Base-by-base conservation (phyloP, 35 echinoderm and acorn worm species). In the Apostichopus parvimensis region DNA sequence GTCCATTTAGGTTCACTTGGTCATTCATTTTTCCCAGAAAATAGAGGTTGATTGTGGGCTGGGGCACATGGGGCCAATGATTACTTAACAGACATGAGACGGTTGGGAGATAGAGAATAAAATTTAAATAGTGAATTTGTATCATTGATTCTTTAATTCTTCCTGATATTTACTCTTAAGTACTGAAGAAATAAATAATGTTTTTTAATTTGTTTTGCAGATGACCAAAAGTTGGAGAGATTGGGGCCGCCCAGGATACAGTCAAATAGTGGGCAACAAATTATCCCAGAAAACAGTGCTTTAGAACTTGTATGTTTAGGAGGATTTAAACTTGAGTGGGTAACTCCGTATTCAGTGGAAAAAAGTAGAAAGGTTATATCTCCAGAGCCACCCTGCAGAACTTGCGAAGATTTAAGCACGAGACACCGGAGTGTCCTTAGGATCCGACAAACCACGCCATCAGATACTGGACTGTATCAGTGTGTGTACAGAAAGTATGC, bases 261-360 rank as follows among this genome's bases (percentile, higher is more conserved):
- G 22, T 21, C 86, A 45, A 22, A 88, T 4, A 57, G 79, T 18
- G 14, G 79, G 6, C 4, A 6, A 21, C 55, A 84, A n/a, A 34
- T 88, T 34, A 64, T 88, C n/a, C 20, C 90, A 14, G 92, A 96
- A 77, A 89, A 96, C n/a, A 53, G 82, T 15, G 80, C 71, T 34
- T 58, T 96, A 54, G 83, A 89, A 56, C 82, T 96, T 12, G 87
- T 18, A 52, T 96, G 95, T 80, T 78, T 85, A 11, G 95, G 92
- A 17, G 75, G 77, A 17, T 96, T 75, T 77, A 92, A 78, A 34
- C 90, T 96, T 12, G 92, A 94, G 25, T 96, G 95, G 95, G 79
- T 87, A 34, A 90, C 87, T 57, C 95, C 95, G 5, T 22, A 57
- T 26, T 77, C 62, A 65, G 92, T 87, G 84, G 91, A 92, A 82